Evolutionary conservation across 2,888 invertebrate genomes (phyloP), one percentile per base, ranked within the genome.

Genomic region (Cremastobaeus sp.): DNA sequence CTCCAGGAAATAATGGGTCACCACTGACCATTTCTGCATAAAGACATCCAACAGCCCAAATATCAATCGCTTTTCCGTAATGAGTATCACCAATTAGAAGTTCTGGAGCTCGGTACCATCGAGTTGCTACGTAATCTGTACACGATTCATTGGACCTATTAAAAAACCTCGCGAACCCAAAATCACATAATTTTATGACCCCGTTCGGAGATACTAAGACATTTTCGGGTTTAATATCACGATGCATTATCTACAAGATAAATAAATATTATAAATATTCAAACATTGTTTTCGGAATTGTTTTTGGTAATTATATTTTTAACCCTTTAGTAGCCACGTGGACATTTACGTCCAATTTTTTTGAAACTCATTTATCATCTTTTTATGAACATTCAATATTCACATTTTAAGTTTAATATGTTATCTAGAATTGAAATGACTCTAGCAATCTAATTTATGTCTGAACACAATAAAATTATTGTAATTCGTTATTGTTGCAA

Each of bases 221-320:
- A 85, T 96, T 96, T 85, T 96, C 96, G 1, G 96, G 96, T 83
- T 96, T 96, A 41, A 96, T 92, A 84, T 96, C 96, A 41, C 96
- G 90, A 84, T 96, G 96, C 81, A 96, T 94, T 79, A 96, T 93
- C 94, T 94, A 85, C 1, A 15, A 48, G 3, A 12, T 30, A 37
- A 12, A 25, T 25, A 3, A 32, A 37, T 9, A 32, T n/a, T 4
- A 18, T n/a, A 47, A 28, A 20, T 37, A 3, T 25, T 25, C 3
- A 25, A 5, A 8, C 25, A 25, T 25, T 25, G n/a, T n/a, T n/a
- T n/a, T n/a, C n/a, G n/a, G n/a, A n/a, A n/a, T n/a, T n/a, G n/a
- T n/a, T n/a, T n/a, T n/a, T n/a, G n/a, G n/a, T n/a, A n/a, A n/a
- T n/a, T n/a, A n/a, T n/a, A n/a, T n/a, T n/a, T n/a, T n/a, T n/a